These are phyloP conservation scores for Brenthis ino DNA, from an alignment of 2,888 invertebrate species.

Conservation along the genomic window DNA sequence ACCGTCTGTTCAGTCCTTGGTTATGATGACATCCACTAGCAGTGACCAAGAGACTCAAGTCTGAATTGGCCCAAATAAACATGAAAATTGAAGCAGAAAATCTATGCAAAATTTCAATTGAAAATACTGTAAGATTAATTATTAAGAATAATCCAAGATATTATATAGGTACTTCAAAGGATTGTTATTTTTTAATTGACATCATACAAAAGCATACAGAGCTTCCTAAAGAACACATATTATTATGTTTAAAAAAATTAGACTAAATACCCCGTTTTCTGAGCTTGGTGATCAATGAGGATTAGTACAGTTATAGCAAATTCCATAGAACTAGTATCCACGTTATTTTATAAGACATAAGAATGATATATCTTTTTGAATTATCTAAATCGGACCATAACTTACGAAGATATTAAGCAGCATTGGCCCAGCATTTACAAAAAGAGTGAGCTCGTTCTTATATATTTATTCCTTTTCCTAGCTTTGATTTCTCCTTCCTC, in stretches of 20 bases:
- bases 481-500: too few relatives aligned
- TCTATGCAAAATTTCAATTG: not conserved
- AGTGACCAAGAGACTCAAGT: not conserved
- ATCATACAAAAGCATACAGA: conserved; percentile 26
- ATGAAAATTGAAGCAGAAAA: not conserved
- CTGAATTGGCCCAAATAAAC: not conserved
- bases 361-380: too few relatives aligned
- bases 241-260: conserved; percentile 37
- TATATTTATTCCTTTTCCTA: too few relatives aligned
- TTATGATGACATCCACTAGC: too few relatives aligned
- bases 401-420: too few relatives aligned
- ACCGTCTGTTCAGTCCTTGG: too few relatives aligned
- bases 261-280: conserved; percentile 29
- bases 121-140: conserved; percentile 12
- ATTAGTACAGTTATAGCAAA: too few relatives aligned
- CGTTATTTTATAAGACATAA: too few relatives aligned
- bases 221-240: conserved; percentile 25
- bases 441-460: too few relatives aligned
- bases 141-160: conserved; percentile 23
- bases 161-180: conserved; percentile 29
- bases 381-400: too few relatives aligned
- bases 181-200: conserved; percentile 33
- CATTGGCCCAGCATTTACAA: too few relatives aligned
- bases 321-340: too few relatives aligned
- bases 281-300: conserved; percentile 36